A percentile compares a stretch with the other conserved stretches of the same genome.
These are phyloP conservation scores for Druon quercuslanigerum DNA, from an alignment of 1,140 invertebrate genomes.

Conservation along the genomic window DNA sequence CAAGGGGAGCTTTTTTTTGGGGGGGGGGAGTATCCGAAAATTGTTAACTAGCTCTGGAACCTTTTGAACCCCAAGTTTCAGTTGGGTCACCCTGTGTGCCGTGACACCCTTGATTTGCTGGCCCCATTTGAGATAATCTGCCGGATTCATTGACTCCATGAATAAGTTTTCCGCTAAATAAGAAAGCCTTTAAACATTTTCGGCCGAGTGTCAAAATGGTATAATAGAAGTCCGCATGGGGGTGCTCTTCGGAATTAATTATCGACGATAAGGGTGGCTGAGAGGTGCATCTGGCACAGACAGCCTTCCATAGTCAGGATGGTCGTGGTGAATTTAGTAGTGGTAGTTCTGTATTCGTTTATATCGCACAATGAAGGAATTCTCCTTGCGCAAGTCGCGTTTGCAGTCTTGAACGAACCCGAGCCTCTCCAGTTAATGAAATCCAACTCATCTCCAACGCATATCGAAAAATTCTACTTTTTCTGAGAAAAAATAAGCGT, in stretches of 20 bases:
- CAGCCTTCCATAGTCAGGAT: conserved; percentile 49
- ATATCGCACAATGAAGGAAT: conserved; percentile 49
- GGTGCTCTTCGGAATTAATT: conserved; percentile 67
- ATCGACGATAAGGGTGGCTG: conserved; percentile 56
- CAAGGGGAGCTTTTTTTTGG: too few relatives aligned
- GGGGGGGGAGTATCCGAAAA: too few relatives aligned
- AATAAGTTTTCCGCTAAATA: conserved; percentile 19
- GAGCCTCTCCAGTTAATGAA: conserved; percentile 65
- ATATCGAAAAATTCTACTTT: conserved; percentile 49
- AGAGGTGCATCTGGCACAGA: conserved; percentile 65
- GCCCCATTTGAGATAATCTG: background rate
- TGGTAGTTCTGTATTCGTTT: conserved; percentile 39
- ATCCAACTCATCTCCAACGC: conserved; percentile 53
- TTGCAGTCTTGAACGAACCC: conserved; percentile 51
- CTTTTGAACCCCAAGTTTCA: too few relatives aligned
- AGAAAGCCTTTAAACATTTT: conserved; percentile 37
- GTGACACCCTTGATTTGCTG: too few relatives aligned
- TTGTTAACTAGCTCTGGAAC: too few relatives aligned
- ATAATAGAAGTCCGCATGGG: background rate
- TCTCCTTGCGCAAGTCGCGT: conserved; percentile 41
- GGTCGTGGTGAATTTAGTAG: conserved; percentile 39
- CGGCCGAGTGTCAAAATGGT: conserved; percentile 28
- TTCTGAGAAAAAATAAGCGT: background rate
- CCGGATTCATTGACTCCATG: conserved; percentile 24
- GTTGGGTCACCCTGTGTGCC: too few relatives aligned